Percentiles rank a stretch among this genome's conserved stretches.
phyloP scores from a whole-genome alignment of 2,888 invertebrate species.

The Volucella zonaria region DNA sequence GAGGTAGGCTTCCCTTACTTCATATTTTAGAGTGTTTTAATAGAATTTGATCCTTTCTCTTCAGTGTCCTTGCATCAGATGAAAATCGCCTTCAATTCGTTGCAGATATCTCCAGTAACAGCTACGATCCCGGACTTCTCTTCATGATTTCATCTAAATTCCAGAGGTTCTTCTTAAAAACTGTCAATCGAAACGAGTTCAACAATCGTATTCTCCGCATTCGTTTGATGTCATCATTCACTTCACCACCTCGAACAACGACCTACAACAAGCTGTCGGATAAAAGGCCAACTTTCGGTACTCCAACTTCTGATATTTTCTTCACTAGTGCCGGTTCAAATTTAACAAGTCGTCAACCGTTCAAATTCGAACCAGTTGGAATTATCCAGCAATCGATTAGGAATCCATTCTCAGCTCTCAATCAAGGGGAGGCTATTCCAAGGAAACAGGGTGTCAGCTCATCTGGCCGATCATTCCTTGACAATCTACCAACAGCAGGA shows the following conservation, averaged over 20 bases:
- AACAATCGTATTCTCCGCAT: constrained; percentile 90
- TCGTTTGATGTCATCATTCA: neutral
- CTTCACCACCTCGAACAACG: constrained; percentile 34
- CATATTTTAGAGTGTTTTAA: neutral
- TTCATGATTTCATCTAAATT: constrained; percentile 90
- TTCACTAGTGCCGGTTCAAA: constrained; percentile 76
- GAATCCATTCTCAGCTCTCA: constrained; percentile 81
- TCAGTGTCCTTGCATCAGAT: constrained; percentile 88
- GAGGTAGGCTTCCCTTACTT: constrained; percentile 83
- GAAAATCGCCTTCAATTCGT: constrained; percentile 89
- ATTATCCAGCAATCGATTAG: constrained; percentile 77
- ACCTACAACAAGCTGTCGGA: constrained; percentile 42
- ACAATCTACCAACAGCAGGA: constrained; percentile 76
- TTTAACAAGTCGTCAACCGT: constrained; percentile 76
- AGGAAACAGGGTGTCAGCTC: constrained; percentile 71
- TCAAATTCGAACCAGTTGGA: constrained; percentile 77
- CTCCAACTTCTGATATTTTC: constrained; percentile 66
- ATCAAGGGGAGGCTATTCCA: constrained; percentile 80
- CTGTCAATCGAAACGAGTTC: constrained; percentile 87
- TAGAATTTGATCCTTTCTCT: constrained; percentile 4
- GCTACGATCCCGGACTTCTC: constrained; percentile 87
- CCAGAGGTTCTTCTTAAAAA: constrained; percentile 90
- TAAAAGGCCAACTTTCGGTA: constrained; percentile 70
- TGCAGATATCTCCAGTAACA: constrained; percentile 88
- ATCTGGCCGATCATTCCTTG: constrained; percentile 77